Evolutionary conservation across 1,140 invertebrate species (phyloP), one percentile per base, ranked within the genome.

Genomic region (Aphaenogaster floridana): DNA sequence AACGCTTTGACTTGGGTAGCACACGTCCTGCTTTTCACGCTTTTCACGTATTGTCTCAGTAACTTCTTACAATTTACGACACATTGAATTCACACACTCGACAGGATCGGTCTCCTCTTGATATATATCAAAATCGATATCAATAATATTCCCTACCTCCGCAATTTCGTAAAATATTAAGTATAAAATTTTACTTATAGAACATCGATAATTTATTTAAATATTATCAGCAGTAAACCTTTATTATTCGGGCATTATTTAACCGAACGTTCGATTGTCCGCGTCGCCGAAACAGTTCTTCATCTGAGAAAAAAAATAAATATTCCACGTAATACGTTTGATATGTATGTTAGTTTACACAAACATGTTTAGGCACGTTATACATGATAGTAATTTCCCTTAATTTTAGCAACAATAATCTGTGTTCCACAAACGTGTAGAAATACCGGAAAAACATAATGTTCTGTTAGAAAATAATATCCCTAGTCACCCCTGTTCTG

Each of bases 51-150:
- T 15, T 6, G 34, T 54, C 42, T 81, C 48, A 36, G 11, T 66
- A 71, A n/a, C 13, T 61, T 34, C 21, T 78, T 57, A 45, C 15
- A 68, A 52, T 81, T 68, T n/a, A 21, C 21, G 45, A 83, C 39
- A 74, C 52, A 48, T 74, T 36, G 34, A 6, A 36, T n/a, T 72
- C 48, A 45, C 21, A 11, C 50, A 59, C 6, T 54, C 3, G 21
- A 15, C 50, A 36, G 42, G 54, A 36, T 45, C 17, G 28, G 28
- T 72, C 1, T 21, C 0, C 1, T 21, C 17, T 21, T 59, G 17
- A 83, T 21, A 17, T 48, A 83, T 21, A 17, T 48, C 42, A 39
- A 39, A 76, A 13, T 63, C 28, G 42, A 15, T 42, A 74, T 61
- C 13, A 72, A 57, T 57, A 57, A 83, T 63, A 4, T 39, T 48